Conservation (phyloP, 2,888 invertebrate species). For the Phyto melanocephala region DNA sequence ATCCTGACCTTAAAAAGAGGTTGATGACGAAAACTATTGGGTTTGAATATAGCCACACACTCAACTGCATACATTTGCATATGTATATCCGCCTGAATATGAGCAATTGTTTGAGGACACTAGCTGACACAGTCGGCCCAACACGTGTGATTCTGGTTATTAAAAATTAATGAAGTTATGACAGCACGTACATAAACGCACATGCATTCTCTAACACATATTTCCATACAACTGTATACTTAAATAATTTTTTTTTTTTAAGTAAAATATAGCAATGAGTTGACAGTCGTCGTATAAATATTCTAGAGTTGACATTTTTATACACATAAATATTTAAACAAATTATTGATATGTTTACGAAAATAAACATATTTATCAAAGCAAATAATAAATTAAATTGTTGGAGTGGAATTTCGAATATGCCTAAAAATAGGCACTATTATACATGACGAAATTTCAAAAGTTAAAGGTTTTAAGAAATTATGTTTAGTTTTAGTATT, state of each 20-base stretch:
- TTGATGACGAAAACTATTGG: no score
- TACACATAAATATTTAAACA: constrained; percentile 30
- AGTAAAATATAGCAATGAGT: neutral
- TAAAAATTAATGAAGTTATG: constrained; percentile 62
- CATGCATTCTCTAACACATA: neutral
- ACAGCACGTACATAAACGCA: constrained; percentile 51
- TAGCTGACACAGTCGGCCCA: neutral
- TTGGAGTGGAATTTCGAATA: neutral
- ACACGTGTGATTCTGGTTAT: constrained; percentile 56
- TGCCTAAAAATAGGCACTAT: neutral
- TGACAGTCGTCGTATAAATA: constrained; percentile 1
- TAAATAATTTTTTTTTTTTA: neutral
- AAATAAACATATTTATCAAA: no score
- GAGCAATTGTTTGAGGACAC: neutral
- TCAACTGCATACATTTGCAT: no score
- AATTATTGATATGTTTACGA: neutral
- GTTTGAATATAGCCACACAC: no score
- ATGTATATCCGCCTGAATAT: neutral
- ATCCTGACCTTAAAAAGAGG: no score
- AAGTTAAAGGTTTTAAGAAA: no score
- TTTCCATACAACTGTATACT: neutral
- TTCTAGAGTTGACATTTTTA: constrained; percentile 8
- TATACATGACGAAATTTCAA: no score
- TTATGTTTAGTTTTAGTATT: no score
- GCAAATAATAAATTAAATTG: no score